Evolutionary conservation across 1,140 invertebrate genomes (phyloP).

Genomic region (Drosophila mauritiana): DNA sequence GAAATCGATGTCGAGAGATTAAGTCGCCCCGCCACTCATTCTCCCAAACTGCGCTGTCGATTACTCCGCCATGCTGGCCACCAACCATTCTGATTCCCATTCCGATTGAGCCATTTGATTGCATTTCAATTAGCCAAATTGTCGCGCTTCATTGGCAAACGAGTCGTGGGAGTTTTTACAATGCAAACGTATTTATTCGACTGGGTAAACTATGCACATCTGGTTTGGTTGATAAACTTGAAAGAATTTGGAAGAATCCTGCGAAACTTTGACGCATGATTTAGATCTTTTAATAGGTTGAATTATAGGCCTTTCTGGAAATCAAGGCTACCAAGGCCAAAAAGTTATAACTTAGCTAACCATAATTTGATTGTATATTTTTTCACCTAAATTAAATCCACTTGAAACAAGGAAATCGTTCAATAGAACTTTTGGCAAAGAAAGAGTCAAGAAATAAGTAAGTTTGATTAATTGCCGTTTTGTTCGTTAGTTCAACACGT

Average conservation of each 20-base stretch:
- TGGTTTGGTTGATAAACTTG: not conserved
- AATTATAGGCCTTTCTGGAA: too few relatives aligned
- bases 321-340: not conserved
- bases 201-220: not conserved
- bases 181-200: not conserved
- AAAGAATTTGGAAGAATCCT: not conserved
- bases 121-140: slow-evolving; percentile 71
- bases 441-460: too few relatives aligned
- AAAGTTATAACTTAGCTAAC: too few relatives aligned
- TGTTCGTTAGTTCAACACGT: too few relatives aligned
- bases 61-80: not conserved
- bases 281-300: too few relatives aligned
- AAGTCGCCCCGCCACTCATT: slow-evolving; percentile 10
- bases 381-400: too few relatives aligned
- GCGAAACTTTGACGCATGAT: too few relatives aligned
- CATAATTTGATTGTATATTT: not conserved
- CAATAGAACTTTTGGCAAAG: too few relatives aligned
- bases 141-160: slow-evolving; percentile 64
- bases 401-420: too few relatives aligned
- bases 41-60: not conserved
- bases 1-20: slow-evolving; percentile 5
- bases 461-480: too few relatives aligned
- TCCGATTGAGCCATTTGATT: slow-evolving; percentile 65
- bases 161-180: slow-evolving; percentile 42
- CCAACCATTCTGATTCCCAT: slow-evolving; percentile 20